Evolutionary conservation across 2,888 invertebrate genomes (phyloP), one percentile per base, ranked within the genome.

Genomic region (Caenorhabditis sp.): DNA sequence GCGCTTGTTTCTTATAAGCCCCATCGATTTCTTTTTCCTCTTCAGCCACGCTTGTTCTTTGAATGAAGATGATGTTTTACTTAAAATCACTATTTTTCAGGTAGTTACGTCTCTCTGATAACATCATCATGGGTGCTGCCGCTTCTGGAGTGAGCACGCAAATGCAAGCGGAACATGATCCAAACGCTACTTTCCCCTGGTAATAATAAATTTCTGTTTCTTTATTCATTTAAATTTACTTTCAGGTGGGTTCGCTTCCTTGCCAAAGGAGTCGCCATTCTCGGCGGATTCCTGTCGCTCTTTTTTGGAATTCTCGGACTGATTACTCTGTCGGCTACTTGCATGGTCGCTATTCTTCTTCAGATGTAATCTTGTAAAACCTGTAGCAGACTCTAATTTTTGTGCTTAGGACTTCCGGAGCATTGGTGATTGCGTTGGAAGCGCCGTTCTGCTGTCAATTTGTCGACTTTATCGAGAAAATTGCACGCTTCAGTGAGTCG

Each of bases 361-460:
- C 88, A 88, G 71, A 78, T 89, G 88, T 88, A 53, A 80, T 82
- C 76, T n/a, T 39, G 22, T 50, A 41, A n/a, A n/a, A 24, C 20
- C 7, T 35, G 6, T 9, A 9, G 4, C 35, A 13, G 13, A 35
- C 2, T 7, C 11, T 39, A n/a, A 45, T 24, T 39, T 39, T 22
- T 15, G n/a, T n/a, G n/a, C n/a, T 70, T 50, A 92, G 92, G 89
- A 88, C 95, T 78, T 93, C 94, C 78, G 97, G 96, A 41, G 95
- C 97, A 90, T 89, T 94, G 78, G 93, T 95, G 76, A 92, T 96
- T 84, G 93, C 94, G 46, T 92, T 96, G 87, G 98, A 98, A 91
- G 96, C 97, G 41, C 98, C 98, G 0, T 97, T 95, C 90, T 97
- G 96, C 91, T 98, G 96, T 91, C 92, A 95, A 91, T 98, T 96